Conservation (phyloP, 2,888 invertebrate species). For the Monoplex corrugatus region DNA sequence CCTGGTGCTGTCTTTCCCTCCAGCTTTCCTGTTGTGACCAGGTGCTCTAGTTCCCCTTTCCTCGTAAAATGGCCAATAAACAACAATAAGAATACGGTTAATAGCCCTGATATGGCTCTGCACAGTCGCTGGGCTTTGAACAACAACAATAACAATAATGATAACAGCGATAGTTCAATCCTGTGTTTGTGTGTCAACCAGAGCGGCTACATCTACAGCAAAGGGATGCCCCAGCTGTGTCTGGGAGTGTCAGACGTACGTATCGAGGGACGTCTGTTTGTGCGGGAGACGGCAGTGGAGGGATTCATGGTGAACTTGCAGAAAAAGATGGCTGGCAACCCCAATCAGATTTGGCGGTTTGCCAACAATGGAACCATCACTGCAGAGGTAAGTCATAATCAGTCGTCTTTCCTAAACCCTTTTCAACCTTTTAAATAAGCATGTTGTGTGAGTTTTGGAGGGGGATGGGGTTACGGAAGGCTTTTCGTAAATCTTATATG, state of each 20-base stretch:
- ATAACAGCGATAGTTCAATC: not conserved
- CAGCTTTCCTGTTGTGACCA: too few species aligned
- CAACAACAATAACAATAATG: not conserved
- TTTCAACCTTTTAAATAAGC: too few species aligned
- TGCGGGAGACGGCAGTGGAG: slow-evolving; percentile 63
- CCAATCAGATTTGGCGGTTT: slow-evolving; percentile 78
- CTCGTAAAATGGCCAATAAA: too few species aligned
- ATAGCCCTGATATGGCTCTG: too few species aligned
- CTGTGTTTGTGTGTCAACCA: slow-evolving; percentile 52
- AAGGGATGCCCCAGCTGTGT: slow-evolving; percentile 78
- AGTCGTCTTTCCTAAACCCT: too few species aligned
- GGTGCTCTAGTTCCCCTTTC: too few species aligned
- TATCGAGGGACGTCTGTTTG: slow-evolving; percentile 63
- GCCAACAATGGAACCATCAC: slow-evolving; percentile 76
- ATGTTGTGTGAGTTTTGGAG: too few species aligned
- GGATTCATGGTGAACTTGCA: slow-evolving; percentile 76
- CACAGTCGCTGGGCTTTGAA: too few species aligned
- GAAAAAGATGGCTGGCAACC: slow-evolving; percentile 72
- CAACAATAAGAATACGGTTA: too few species aligned
- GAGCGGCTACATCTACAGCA: slow-evolving; percentile 77
- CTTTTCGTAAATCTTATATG: too few species aligned
- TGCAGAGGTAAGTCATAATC: slow-evolving; percentile 67
- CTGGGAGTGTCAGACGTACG: slow-evolving; percentile 71
- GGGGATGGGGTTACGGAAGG: too few species aligned
- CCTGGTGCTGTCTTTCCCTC: too few species aligned